Evolutionary conservation across 2,113 vertebrate genomes (phyloP).

Genomic region (Neofelis nebulosa): DNA sequence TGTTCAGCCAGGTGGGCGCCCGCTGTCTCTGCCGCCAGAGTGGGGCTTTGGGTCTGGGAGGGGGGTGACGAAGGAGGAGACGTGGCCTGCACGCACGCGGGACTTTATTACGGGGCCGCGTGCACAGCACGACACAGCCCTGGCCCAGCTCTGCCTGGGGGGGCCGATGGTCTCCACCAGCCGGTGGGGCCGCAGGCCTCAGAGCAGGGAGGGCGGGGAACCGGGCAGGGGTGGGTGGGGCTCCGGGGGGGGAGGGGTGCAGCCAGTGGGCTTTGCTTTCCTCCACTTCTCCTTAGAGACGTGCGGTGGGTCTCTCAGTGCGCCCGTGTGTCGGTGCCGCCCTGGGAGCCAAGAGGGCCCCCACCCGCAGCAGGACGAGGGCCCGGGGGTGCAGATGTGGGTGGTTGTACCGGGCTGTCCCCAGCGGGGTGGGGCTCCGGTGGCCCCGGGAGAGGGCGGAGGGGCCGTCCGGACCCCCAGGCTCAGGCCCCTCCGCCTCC

Average conservation of each 20-base stretch:
- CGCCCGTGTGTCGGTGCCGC: not conserved
- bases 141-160: not conserved
- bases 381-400: not conserved
- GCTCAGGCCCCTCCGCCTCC: not conserved
- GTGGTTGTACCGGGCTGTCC: not conserved
- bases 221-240: not conserved
- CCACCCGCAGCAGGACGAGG: not conserved
- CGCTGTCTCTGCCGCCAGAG: not conserved
- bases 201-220: not conserved
- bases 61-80: not conserved
- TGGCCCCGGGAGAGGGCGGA: fast-evolving
- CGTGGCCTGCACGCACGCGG: fast-evolving
- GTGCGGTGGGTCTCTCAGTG: not conserved
- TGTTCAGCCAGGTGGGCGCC: not conserved
- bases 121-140: not conserved
- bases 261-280: not conserved
- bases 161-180: too few species aligned
- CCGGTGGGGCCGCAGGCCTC: not conserved
- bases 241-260: too few species aligned
- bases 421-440: fast-evolving
- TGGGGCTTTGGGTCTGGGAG: too few species aligned
- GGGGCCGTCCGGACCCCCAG: not conserved
- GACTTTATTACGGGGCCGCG: not conserved
- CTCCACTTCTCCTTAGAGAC: constrained; percentile 27
- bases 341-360: fast-evolving